A percentile compares a stretch with the other conserved stretches of the same genome.
phyloP scores from a whole-genome alignment of 2,113 vertebrate genomes.

The Anoura caudifer region DNA sequence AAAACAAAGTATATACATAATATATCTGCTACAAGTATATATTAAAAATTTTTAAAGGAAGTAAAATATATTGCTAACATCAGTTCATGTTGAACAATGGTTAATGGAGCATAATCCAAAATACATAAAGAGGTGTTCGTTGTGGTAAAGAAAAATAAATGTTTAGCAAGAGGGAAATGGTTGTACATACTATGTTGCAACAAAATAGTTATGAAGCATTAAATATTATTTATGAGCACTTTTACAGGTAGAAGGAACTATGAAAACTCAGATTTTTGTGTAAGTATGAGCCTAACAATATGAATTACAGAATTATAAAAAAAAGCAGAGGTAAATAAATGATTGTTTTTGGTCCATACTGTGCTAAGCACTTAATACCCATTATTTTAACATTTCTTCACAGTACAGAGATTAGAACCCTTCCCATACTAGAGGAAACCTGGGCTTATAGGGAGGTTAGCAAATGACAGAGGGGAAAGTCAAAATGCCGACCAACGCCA shows the following conservation, averaged over 20 bases:
- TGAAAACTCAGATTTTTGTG: not conserved
- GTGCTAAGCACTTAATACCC: not conserved
- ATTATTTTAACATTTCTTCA: not conserved
- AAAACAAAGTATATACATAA: not conserved
- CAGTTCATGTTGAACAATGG: not conserved
- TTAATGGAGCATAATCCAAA: not conserved
- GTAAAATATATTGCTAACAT: constrained; percentile 16
- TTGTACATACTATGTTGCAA: not conserved
- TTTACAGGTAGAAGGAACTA: constrained; percentile 2
- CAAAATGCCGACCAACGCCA: not conserved
- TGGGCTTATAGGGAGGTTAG: not conserved
- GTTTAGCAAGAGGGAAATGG: not conserved
- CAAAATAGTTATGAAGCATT: not conserved
- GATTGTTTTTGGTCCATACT: not conserved
- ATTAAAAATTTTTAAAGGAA: constrained; percentile 10
- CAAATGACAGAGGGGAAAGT: not conserved
- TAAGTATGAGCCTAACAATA: not conserved
- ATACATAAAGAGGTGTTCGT: not conserved
- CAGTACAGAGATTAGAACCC: not conserved
- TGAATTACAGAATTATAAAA: not conserved
- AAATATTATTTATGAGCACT: not conserved
- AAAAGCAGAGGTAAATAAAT: not conserved
- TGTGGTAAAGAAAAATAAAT: constrained; percentile 4
- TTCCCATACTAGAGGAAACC: not conserved
- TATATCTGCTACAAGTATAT: not conserved